Evolutionary conservation across 2,888 invertebrate genomes (phyloP).

Genomic region (Cryptus armator): DNA sequence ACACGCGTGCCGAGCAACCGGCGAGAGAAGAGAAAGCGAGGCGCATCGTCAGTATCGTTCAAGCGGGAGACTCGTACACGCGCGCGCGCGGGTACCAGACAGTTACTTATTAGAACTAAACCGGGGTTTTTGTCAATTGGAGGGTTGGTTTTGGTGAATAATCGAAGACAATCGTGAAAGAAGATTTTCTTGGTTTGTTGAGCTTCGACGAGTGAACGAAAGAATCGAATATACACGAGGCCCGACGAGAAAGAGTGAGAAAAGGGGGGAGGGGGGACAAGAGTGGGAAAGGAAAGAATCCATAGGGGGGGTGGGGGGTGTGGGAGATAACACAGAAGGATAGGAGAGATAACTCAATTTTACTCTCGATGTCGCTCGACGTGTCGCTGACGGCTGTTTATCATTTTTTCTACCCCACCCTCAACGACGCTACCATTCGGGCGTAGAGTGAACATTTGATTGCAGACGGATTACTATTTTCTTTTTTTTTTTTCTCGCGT

Average conservation of each 20-base stretch:
- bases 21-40: slow-evolving; percentile 58
- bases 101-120: neutral
- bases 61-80: slow-evolving; percentile 66
- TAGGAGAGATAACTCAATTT: slow-evolving; percentile 43
- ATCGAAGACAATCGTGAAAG: neutral
- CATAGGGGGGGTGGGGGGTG: slow-evolving; percentile 32
- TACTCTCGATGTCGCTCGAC: slow-evolving; percentile 37
- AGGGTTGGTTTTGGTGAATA: slow-evolving; percentile 2
- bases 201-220: neutral
- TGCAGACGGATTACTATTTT: slow-evolving; percentile 3
- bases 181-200: neutral
- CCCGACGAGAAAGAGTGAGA: slow-evolving; percentile 36
- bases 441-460: slow-evolving; percentile 41
- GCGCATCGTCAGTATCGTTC: slow-evolving; percentile 65
- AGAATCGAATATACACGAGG: neutral
- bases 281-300: slow-evolving; percentile 55
- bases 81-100: slow-evolving; percentile 27
- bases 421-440: neutral
- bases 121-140: slow-evolving; percentile 1
- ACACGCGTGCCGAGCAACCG: slow-evolving; percentile 29
- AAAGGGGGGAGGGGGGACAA: slow-evolving; percentile 24
- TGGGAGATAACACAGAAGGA: slow-evolving; percentile 43
- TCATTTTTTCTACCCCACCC: slow-evolving; percentile 36
- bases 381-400: slow-evolving; percentile 41
- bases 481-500: neutral